Evolutionary conservation across 2,113 vertebrate genomes (phyloP).

Genomic region (Myotis brandtii): DNA sequence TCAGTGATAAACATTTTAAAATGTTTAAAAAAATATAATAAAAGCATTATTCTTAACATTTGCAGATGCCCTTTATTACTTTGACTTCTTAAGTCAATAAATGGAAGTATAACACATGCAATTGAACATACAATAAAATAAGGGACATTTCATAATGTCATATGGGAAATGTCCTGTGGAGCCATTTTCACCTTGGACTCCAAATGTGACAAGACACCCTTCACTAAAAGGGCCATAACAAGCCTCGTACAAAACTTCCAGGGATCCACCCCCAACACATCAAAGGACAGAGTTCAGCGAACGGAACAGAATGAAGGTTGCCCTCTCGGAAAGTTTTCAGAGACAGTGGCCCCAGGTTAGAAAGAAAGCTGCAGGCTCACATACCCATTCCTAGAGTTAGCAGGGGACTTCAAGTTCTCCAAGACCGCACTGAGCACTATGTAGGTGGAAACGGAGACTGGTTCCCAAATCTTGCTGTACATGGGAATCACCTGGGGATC

Average conservation of each 20-base stretch:
- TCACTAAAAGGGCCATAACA: neutral
- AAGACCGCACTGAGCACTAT: neutral
- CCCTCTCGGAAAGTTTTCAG: neutral
- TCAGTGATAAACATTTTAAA: neutral
- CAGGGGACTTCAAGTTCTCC: neutral
- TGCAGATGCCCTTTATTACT: neutral
- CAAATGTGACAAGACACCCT: neutral
- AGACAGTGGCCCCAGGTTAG: neutral
- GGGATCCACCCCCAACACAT: neutral
- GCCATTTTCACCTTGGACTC: slow-evolving; percentile 34
- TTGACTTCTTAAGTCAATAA: slow-evolving; percentile 34
- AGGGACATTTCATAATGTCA: neutral
- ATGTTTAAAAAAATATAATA: neutral
- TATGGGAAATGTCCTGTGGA: neutral
- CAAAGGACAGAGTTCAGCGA: neutral
- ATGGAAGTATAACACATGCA: neutral
- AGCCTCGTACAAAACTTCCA: neutral
- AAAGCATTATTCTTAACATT: neutral
- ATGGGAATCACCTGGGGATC: neutral
- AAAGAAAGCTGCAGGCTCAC: neutral
- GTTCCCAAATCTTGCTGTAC: neutral
- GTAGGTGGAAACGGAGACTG: neutral
- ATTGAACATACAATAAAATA: neutral
- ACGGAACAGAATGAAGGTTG: neutral
- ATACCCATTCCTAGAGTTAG: neutral